Evolutionary conservation across 2,888 invertebrate species (phyloP).

Genomic region (Caenorhabditis zanzibari): DNA sequence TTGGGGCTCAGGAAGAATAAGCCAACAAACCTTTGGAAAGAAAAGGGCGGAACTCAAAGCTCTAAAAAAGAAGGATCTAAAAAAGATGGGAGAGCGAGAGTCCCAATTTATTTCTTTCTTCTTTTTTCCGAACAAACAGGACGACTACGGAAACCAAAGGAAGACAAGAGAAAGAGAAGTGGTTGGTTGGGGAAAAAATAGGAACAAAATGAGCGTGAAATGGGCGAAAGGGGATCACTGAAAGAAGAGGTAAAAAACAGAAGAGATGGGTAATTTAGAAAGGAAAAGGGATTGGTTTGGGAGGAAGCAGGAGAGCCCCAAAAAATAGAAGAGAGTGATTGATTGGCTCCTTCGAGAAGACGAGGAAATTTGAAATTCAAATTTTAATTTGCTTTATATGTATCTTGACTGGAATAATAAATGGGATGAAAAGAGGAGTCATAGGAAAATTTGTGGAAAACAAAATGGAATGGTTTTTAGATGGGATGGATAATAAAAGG

Average conservation of each 20-base stretch:
- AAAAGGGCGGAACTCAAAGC: conserved; percentile 10
- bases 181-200: background rate
- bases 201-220: conserved; percentile 33
- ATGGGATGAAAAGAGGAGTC: background rate
- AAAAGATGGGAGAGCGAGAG: background rate
- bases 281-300: background rate
- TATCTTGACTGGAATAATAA: background rate
- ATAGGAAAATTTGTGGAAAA: background rate
- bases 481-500: too few species aligned
- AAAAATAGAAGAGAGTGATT: too few species aligned
- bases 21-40: background rate
- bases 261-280: conserved; percentile 1
- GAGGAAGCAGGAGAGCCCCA: background rate
- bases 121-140: conserved; percentile 16
- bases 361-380: conserved; percentile 7
- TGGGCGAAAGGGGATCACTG: background rate
- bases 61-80: background rate
- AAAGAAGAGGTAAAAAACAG: conserved; percentile 5
- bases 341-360: background rate
- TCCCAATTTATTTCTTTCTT: conserved; percentile 35
- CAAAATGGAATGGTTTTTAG: too few species aligned
- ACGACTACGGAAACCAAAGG: background rate
- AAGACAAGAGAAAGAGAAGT: conserved; percentile 1
- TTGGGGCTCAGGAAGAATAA: background rate
- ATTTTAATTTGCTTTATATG: background rate